phyloP scores from a whole-genome alignment of 2,113 vertebrate species.

The Tetraodon nigroviridis region DNA sequence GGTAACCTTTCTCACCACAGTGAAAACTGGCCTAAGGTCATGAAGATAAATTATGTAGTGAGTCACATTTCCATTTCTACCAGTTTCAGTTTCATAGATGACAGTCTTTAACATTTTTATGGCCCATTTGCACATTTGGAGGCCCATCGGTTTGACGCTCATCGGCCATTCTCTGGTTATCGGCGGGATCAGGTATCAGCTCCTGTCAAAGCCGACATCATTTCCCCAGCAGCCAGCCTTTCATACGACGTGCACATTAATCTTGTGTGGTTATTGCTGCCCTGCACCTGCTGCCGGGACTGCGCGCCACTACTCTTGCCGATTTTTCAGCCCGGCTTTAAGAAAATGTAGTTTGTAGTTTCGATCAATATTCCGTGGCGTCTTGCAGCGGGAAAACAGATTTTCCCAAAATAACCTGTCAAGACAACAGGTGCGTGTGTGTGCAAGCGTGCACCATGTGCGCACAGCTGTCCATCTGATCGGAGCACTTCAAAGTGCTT shows the following conservation, averaged over 20 bases:
- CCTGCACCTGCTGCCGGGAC: too few relatives aligned
- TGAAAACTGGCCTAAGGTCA: slow-evolving; percentile 12
- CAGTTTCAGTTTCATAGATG: too few relatives aligned
- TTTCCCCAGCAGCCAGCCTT: neutral
- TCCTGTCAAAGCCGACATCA: neutral
- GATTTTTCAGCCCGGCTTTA: too few relatives aligned
- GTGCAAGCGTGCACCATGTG: slow-evolving; percentile 45
- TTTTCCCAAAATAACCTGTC: slow-evolving; percentile 22
- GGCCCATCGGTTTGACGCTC: too few relatives aligned
- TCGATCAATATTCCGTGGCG: too few relatives aligned
- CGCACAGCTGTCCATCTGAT: slow-evolving; percentile 57
- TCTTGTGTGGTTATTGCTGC: neutral
- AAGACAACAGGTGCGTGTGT: slow-evolving; percentile 26
- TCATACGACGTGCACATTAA: neutral
- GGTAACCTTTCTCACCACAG: neutral
- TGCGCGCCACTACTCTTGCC: too few relatives aligned
- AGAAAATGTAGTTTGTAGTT: neutral
- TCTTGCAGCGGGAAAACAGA: too few relatives aligned
- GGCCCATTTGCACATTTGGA: too few relatives aligned
- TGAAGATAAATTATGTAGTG: neutral
- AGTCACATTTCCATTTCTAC: neutral
- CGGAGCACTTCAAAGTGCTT: slow-evolving; percentile 36
- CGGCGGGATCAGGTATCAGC: neutral
- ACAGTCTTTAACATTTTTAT: too few relatives aligned
- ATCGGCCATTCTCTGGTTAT: neutral